Evolutionary conservation across 2,113 vertebrate species (phyloP), one percentile per base, ranked within the genome.

Genomic region (Seriola quinqueradiata): DNA sequence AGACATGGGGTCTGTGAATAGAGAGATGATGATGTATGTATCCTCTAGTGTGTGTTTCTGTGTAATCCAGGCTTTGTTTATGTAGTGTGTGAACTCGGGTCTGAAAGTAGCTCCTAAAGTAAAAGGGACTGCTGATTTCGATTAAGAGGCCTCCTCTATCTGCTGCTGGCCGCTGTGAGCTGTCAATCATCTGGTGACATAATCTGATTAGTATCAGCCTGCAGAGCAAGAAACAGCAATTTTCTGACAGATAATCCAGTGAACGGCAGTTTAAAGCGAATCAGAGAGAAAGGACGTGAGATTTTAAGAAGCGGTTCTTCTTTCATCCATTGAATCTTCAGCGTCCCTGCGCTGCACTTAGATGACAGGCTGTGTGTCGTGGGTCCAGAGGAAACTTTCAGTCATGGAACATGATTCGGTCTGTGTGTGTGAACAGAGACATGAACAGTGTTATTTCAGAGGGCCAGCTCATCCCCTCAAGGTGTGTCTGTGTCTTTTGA

Each of bases 381-480:
- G 10, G 44, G 14, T 69, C 57, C 46, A 65, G 67, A 70, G 85
- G 80, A 91, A 83, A 76, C 25, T 76, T 69, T 70, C 52, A 42
- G 75, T 85, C 75, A 81, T 80, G 80, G 87, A 78, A 73, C 69
- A 54, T 16, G 17, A 38, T 84, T 82, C 17, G 40, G 21, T 54
- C 40, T 71, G 50, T 50, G 57, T 65, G 60, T n/a, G 70, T 36
- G 40, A 40, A 65, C 11, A 17, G 78, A 28, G 28, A 28, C 28
- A 28, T 28, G 28, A 28, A 28, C 28, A 28, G 28, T 28, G 28
- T 28, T 28, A 28, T 28, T 28, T 28, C 28, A 28, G 28, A 75
- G 19, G 32, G 17, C 36, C 10, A 70, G 5, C 64, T 17, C 0
- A 1, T 58, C 38, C 25, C 70, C 46, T 1, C 7, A 25, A 36